A percentile compares a stretch with the other conserved stretches of the same genome.
These are phyloP conservation scores for Odontamblyopus rebecca DNA, from an alignment of 2,797 vertebrate species.

Conservation along the genomic window DNA sequence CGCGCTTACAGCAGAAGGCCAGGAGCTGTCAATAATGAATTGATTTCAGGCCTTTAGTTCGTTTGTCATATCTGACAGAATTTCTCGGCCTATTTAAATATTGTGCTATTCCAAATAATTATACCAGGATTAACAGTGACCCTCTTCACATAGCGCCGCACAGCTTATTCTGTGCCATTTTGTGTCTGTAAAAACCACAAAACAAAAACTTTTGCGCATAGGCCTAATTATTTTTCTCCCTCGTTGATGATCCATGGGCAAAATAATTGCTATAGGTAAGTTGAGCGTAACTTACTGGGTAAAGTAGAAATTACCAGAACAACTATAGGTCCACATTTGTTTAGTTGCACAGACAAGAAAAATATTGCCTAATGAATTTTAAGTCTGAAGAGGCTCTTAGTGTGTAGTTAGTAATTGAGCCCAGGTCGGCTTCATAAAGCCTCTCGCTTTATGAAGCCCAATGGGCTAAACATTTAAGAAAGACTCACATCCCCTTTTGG, in stretches of 20 bases:
- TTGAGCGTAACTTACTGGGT: too few species aligned
- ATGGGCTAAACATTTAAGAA: too few species aligned
- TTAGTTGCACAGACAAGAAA: too few species aligned
- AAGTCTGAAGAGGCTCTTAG: too few species aligned
- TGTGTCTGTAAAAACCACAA: not conserved
- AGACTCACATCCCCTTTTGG: too few species aligned
- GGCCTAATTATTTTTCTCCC: not conserved
- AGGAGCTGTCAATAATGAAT: not conserved
- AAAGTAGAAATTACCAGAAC: too few species aligned
- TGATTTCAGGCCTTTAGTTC: not conserved
- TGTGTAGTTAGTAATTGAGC: too few species aligned
- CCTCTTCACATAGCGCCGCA: not conserved
- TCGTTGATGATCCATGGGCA: not conserved
- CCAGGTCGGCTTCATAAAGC: too few species aligned
- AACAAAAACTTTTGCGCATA: not conserved
- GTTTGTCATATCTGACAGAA: not conserved
- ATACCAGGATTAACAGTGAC: not conserved
- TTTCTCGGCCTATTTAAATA: not conserved
- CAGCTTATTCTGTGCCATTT: not conserved
- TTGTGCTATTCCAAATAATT: not conserved
- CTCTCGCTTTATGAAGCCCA: too few species aligned
- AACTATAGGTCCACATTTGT: too few species aligned
- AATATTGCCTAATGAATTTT: too few species aligned
- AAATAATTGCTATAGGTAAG: too few species aligned
- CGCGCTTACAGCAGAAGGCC: not conserved